phyloP scores from a whole-genome alignment of 2,113 vertebrate species.

The Microcebus jonahi region DNA sequence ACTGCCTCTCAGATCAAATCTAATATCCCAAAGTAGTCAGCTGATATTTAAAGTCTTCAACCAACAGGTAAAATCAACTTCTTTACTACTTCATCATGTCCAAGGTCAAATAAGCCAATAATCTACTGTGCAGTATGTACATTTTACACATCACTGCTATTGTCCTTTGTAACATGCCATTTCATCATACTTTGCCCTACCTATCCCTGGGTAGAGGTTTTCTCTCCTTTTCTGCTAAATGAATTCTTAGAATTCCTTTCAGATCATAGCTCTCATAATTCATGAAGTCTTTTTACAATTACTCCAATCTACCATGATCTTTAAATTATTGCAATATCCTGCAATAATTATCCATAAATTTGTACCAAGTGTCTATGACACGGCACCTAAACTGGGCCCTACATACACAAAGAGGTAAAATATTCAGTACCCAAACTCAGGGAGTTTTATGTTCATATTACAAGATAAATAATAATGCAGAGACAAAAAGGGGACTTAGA shows the following conservation, averaged over 20 bases:
- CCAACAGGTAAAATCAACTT: neutral
- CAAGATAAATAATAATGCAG: constrained; percentile 11
- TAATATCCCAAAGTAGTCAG: neutral
- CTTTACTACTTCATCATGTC: neutral
- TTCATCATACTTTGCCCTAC: neutral
- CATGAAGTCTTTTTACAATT: neutral
- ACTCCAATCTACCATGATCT: neutral
- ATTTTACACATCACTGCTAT: neutral
- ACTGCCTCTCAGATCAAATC: neutral
- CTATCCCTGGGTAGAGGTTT: neutral
- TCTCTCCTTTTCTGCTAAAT: neutral
- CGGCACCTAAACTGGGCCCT: neutral
- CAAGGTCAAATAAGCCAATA: neutral
- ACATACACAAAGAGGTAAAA: neutral
- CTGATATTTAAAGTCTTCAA: constrained; percentile 27
- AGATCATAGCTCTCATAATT: neutral
- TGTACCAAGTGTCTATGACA: neutral
- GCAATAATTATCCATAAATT: neutral
- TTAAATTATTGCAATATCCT: constrained; percentile 7
- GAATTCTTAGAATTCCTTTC: constrained; percentile 4
- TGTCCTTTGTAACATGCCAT: neutral
- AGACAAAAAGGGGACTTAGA: neutral
- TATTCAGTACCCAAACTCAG: neutral
- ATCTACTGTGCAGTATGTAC: accelerated
- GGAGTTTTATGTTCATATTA: neutral